Conservation (phyloP, 2,888 invertebrate genomes). For the Adelognathus sp. region DNA sequence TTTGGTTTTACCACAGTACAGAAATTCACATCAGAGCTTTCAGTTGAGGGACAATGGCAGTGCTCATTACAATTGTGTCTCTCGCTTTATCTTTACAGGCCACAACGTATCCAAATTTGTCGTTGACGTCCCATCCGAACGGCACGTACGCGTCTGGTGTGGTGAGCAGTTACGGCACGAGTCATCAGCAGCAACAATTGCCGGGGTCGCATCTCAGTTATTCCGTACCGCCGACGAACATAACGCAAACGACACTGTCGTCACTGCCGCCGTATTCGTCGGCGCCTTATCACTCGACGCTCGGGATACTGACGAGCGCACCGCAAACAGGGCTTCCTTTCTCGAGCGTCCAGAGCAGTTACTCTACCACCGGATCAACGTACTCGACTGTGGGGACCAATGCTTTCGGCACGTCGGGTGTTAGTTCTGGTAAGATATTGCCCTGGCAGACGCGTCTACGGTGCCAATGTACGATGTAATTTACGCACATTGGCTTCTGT, state of each 20-base stretch:
- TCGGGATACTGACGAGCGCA: constrained; percentile 75
- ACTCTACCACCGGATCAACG: constrained; percentile 75
- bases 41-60: too few species aligned
- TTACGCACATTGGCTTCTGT: not conserved
- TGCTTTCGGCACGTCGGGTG: constrained; percentile 76
- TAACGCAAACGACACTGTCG: constrained; percentile 74
- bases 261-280: constrained; percentile 76
- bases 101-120: constrained; percentile 76
- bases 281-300: constrained; percentile 75
- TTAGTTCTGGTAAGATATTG: constrained; percentile 72
- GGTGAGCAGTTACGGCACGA: constrained; percentile 70
- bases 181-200: constrained; percentile 68
- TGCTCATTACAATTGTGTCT: too few species aligned
- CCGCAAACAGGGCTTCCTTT: constrained; percentile 78
- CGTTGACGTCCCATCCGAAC: constrained; percentile 76
- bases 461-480: not conserved
- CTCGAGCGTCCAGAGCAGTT: constrained; percentile 76
- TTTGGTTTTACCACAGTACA: too few species aligned
- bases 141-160: constrained; percentile 76
- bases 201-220: constrained; percentile 73
- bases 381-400: constrained; percentile 79
- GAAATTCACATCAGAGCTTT: too few species aligned
- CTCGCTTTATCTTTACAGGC: constrained; percentile 68
- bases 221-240: constrained; percentile 73
- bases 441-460: not conserved